Evolutionary conservation across 2,888 invertebrate genomes (phyloP).

Genomic region (Pheosia tremula): DNA sequence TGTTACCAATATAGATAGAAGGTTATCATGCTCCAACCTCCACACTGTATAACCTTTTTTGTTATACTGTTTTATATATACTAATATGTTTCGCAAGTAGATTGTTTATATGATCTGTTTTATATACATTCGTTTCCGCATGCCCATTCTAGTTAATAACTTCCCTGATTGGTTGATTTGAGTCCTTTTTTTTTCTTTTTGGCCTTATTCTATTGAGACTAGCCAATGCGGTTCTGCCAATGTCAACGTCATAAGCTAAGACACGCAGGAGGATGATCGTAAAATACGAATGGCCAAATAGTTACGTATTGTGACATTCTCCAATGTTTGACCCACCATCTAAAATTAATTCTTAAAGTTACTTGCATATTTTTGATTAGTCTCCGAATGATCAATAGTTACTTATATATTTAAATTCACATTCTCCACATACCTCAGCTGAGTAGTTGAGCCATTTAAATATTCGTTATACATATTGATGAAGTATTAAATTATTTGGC

Average conservation of each 20-base stretch:
- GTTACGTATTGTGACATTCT: too few species aligned
- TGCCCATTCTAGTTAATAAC: conserved; percentile 11
- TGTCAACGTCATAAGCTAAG: too few species aligned
- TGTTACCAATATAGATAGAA: conserved; percentile 65
- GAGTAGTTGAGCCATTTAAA: conserved; percentile 23
- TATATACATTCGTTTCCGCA: conserved; percentile 40
- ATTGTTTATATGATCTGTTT: conserved; percentile 42
- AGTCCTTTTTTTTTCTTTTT: not conserved
- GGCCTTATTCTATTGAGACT: too few species aligned
- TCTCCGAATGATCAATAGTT: not conserved
- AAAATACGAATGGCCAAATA: too few species aligned
- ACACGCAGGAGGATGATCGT: too few species aligned
- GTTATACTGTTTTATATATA: conserved; percentile 39
- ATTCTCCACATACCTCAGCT: conserved; percentile 14
- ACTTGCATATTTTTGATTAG: not conserved
- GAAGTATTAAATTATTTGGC: conserved; percentile 38
- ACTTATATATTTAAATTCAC: not conserved
- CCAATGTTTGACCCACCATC: too few species aligned
- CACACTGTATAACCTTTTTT: conserved; percentile 48
- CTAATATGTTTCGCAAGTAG: conserved; percentile 47
- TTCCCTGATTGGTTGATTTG: conserved; percentile 10
- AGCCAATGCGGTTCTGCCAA: too few species aligned
- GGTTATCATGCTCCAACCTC: conserved; percentile 59
- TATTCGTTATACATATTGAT: conserved; percentile 43
- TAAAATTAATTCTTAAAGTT: too few species aligned